A percentile compares a stretch with the other conserved stretches of the same genome.
These are phyloP conservation scores for Pristionchus japonicus DNA, from an alignment of 2,888 invertebrate genomes.

Conservation along the genomic window DNA sequence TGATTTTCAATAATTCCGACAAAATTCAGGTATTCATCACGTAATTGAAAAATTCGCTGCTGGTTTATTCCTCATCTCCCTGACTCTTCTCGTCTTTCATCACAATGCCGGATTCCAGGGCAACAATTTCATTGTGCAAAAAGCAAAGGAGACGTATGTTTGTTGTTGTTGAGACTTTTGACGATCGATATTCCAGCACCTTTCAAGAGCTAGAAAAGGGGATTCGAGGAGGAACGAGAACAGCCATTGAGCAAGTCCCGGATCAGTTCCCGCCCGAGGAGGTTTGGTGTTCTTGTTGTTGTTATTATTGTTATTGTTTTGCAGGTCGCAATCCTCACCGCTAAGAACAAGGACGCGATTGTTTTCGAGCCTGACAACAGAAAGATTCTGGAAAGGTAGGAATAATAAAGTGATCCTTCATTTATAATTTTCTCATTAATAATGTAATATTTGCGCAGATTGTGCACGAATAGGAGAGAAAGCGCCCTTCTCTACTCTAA, in stretches of 20 bases:
- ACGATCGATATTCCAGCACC: background rate
- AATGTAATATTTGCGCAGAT: background rate
- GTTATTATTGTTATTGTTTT: background rate
- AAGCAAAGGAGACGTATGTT: slow-evolving; percentile 8
- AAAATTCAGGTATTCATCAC: background rate
- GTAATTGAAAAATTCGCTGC: background rate
- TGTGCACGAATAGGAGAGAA: background rate
- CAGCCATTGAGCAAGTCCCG: background rate
- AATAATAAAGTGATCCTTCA: no score
- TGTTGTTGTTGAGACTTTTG: no score
- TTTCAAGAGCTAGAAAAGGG: background rate
- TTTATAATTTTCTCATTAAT: background rate
- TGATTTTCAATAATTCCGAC: background rate
- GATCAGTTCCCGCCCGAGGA: slow-evolving; percentile 23
- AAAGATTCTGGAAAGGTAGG: slow-evolving; percentile 14
- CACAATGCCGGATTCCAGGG: slow-evolving; percentile 2
- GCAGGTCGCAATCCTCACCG: background rate
- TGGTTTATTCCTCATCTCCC: background rate
- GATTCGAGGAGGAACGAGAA: background rate
- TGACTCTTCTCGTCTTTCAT: slow-evolving; percentile 10
- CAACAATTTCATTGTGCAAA: slow-evolving; percentile 1
- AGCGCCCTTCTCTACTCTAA: slow-evolving; percentile 10
- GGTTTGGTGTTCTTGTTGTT: background rate
- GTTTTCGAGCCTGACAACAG: background rate
- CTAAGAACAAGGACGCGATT: slow-evolving; percentile 3